These are phyloP conservation scores for Philopotamus ludificatus DNA, from an alignment of 1,140 invertebrate species.

Conservation along the genomic window DNA sequence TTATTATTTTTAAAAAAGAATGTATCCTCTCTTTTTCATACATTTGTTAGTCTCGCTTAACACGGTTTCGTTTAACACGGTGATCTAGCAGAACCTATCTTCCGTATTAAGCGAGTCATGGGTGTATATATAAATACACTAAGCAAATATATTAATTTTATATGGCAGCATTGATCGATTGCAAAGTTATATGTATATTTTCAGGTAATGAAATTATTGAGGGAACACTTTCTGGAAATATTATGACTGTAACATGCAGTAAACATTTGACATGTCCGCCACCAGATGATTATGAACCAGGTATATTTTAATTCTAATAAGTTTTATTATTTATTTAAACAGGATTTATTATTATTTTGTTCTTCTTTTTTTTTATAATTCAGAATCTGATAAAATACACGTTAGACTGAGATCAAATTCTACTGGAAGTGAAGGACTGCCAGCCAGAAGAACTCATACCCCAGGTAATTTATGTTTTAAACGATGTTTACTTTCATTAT, in stretches of 20 bases:
- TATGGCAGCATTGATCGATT: background rate
- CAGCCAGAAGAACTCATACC: constrained; percentile 58
- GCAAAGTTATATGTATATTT: constrained; percentile 16
- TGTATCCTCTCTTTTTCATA: no score
- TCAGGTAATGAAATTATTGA: constrained; percentile 44
- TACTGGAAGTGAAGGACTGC: constrained; percentile 58
- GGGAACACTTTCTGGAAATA: constrained; percentile 67
- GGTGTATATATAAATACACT: background rate
- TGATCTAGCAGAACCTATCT: no score
- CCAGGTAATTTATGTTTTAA: constrained; percentile 48
- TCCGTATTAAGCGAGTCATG: no score
- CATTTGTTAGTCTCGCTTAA: no score
- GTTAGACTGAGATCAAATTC: constrained; percentile 62
- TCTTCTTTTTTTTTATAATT: constrained; percentile 32
- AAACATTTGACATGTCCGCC: constrained; percentile 74
- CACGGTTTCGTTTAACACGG: no score
- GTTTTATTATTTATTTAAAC: background rate
- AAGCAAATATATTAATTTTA: background rate
- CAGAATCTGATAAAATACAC: constrained; percentile 59
- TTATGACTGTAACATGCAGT: constrained; percentile 72
- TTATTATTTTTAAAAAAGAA: no score
- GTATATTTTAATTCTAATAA: constrained; percentile 39
- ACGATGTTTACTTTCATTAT: background rate
- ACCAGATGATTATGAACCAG: constrained; percentile 60
- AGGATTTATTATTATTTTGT: background rate